These are phyloP conservation scores for Bombus ignitus DNA, from an alignment of 1,140 invertebrate species.

Conservation along the genomic window DNA sequence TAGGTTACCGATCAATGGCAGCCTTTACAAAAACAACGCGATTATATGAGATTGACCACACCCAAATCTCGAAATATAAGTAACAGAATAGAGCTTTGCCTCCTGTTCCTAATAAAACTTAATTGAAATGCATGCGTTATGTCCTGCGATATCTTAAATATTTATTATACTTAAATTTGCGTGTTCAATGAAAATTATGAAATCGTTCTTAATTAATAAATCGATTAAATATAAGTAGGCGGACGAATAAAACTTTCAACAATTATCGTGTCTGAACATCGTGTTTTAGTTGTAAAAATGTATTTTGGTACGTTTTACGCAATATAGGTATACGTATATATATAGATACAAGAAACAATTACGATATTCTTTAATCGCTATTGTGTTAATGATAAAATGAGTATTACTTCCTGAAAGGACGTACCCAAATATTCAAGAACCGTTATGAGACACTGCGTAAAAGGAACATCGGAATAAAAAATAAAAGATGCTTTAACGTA, in stretches of 20 bases:
- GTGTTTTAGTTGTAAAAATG: neutral
- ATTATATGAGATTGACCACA: constrained; percentile 50
- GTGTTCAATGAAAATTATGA: too few relatives aligned
- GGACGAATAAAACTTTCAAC: too few relatives aligned
- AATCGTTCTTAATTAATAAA: too few relatives aligned
- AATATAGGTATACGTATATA: neutral
- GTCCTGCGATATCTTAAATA: neutral
- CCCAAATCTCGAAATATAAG: constrained; percentile 41
- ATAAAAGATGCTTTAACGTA: neutral
- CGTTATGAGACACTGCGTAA: neutral
- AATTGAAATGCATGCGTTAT: constrained; percentile 11
- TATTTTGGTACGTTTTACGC: too few relatives aligned
- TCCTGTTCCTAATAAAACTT: constrained; percentile 17
- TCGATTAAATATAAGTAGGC: too few relatives aligned
- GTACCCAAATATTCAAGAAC: constrained; percentile 14
- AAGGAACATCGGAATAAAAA: constrained; percentile 3
- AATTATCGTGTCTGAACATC: too few relatives aligned
- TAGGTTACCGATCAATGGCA: constrained; percentile 56
- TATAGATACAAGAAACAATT: neutral
- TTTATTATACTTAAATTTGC: neutral
- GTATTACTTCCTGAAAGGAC: neutral
- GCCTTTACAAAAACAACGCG: constrained; percentile 29
- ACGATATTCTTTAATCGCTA: neutral
- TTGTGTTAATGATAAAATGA: neutral
- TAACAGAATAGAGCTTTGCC: constrained; percentile 31